phyloP scores from a whole-genome alignment of 2,113 vertebrate genomes.

The Callorhinus ursinus region DNA sequence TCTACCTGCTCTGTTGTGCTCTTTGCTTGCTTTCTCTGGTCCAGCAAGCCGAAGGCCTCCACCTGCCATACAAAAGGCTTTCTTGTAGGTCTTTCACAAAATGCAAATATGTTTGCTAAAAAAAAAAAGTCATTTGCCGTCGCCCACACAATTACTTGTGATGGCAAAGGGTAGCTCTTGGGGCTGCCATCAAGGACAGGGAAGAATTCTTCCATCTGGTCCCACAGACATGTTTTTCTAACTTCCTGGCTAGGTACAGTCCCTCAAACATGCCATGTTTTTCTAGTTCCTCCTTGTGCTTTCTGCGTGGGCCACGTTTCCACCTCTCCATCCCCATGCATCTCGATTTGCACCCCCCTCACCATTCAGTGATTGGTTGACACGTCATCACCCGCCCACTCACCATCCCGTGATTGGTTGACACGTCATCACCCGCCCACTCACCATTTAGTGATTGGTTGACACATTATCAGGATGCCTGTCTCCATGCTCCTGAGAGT shows the following conservation, averaged over 20 bases:
- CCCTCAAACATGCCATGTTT: no score
- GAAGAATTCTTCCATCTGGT: neutral
- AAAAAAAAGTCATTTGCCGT: neutral
- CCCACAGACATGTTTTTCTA: neutral
- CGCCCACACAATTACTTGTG: neutral
- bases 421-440: no score
- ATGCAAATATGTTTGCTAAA: neutral
- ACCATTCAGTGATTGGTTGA: no score
- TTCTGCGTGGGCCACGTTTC: rapidly evolving
- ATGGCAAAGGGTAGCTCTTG: neutral
- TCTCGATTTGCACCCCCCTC: neutral
- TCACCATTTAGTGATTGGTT: no score
- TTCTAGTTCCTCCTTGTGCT: neutral
- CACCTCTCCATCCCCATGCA: no score
- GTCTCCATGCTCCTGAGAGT: neutral
- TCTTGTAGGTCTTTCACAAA: neutral
- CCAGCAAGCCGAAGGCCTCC: neutral
- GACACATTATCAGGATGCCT: neutral
- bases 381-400: no score
- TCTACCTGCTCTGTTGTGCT: rapidly evolving
- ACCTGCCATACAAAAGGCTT: neutral
- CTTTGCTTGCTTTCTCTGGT: neutral
- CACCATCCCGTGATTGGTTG: no score
- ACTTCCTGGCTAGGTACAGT: neutral
- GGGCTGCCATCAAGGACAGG: neutral